A percentile compares a stretch with the other conserved stretches of the same genome.
These are phyloP conservation scores for Sylvietta virens DNA, from an alignment of 2,113 vertebrate species.

Conservation along the genomic window DNA sequence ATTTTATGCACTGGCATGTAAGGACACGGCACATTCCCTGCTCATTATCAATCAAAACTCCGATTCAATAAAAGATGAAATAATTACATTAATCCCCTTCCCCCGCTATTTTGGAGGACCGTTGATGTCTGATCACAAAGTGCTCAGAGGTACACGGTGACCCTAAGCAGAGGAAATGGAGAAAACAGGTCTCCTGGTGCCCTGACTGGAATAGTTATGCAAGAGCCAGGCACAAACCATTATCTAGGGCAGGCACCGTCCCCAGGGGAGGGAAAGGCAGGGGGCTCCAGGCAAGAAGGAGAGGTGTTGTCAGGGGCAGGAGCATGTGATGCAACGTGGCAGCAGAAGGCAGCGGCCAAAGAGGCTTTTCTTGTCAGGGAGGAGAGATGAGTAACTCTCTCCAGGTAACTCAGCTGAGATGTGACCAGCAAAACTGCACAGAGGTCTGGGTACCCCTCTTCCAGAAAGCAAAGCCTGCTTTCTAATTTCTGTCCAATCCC, in stretches of 20 bases:
- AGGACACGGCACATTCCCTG: not conserved
- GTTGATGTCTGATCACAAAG: not conserved
- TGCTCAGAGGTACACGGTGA: not conserved
- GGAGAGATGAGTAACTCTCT: not conserved
- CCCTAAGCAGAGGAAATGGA: not conserved
- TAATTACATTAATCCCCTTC: not conserved
- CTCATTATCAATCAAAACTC: not conserved
- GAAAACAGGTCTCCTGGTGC: not conserved
- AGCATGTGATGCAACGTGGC: rapidly evolving
- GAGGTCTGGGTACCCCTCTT: not conserved
- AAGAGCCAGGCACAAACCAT: not conserved
- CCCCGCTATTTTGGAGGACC: not conserved
- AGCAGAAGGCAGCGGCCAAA: not conserved
- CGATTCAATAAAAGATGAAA: not conserved
- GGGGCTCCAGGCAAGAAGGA: not conserved
- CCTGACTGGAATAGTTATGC: not conserved
- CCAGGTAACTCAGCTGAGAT: not conserved
- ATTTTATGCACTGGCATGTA: not conserved
- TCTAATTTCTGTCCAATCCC: not conserved
- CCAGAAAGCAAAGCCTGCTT: not conserved
- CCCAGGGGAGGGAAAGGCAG: not conserved
- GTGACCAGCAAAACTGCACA: not conserved
- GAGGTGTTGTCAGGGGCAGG: not conserved
- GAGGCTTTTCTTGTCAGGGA: not conserved
- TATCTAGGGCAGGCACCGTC: not conserved